These are phyloP conservation scores for Procambarus virginalis DNA, from an alignment of 1,140 invertebrate species.

Conservation along the genomic window DNA sequence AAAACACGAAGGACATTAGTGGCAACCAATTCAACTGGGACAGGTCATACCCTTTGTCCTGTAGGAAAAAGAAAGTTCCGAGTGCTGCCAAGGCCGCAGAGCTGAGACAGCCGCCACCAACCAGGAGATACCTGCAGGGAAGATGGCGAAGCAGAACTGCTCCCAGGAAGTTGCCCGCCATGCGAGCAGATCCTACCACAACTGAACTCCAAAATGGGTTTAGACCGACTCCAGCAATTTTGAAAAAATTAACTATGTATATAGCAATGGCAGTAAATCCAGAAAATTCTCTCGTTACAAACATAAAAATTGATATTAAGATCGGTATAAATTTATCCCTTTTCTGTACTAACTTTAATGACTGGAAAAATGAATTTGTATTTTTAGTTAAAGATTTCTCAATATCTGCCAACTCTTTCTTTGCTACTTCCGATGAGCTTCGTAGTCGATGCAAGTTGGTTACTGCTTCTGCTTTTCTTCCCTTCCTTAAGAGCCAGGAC, in stretches of 20 bases:
- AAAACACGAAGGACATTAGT: neutral
- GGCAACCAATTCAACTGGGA: conserved; percentile 6
- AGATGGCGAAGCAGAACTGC: neutral
- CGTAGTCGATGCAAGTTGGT: neutral
- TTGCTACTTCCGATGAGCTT: neutral
- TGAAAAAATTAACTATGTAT: conserved; percentile 27
- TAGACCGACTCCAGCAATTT: neutral
- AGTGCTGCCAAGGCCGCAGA: neutral
- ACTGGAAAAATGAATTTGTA: neutral
- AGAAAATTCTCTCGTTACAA: conserved; percentile 22
- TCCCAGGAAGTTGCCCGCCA: neutral
- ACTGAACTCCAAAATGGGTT: conserved; percentile 33
- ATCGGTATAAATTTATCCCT: conserved; percentile 1
- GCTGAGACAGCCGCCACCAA: neutral
- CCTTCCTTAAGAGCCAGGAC: conserved; percentile 20
- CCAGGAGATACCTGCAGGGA: neutral
- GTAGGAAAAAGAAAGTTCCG: conserved; percentile 18
- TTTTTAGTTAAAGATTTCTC: neutral
- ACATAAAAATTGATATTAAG: neutral
- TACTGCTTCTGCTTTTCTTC: conserved; percentile 7
- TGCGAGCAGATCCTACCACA: neutral
- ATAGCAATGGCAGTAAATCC: neutral
- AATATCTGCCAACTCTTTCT: neutral
- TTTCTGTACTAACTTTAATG: neutral
- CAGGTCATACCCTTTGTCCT: neutral